Evolutionary conservation across 2,113 vertebrate genomes (phyloP).

Genomic region (Camelus dromedarius): DNA sequence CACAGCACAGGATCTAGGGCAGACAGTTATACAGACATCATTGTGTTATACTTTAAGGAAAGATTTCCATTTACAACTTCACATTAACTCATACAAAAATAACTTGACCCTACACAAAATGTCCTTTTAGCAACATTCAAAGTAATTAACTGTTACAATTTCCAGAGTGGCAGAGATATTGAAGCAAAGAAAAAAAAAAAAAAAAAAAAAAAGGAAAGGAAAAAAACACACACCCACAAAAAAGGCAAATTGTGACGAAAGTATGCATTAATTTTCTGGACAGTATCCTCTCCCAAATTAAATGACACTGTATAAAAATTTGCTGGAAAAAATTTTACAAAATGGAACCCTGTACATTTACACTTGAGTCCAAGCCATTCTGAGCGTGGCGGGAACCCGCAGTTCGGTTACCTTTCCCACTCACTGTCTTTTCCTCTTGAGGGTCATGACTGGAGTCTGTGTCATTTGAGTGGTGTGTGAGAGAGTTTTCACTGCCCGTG

Average conservation of each 20-base stretch:
- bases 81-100: slow-evolving; percentile 95
- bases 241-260: slow-evolving; percentile 90
- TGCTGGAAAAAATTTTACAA: slow-evolving; percentile 90
- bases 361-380: slow-evolving; percentile 97
- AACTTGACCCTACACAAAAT: slow-evolving; percentile 93
- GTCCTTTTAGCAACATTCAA: slow-evolving; percentile 93
- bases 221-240: slow-evolving; percentile 83
- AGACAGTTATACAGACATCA: slow-evolving; percentile 92
- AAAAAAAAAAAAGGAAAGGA: neutral
- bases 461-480: slow-evolving; percentile 99
- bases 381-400: slow-evolving; percentile 95
- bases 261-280: slow-evolving; percentile 90
- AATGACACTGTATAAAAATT: slow-evolving; percentile 93
- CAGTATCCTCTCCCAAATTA: slow-evolving; percentile 91
- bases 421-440: slow-evolving; percentile 96
- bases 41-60: slow-evolving; percentile 90
- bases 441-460: slow-evolving; percentile 99
- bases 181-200: slow-evolving; percentile 86
- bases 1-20: slow-evolving; percentile 91
- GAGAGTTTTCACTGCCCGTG: slow-evolving; percentile 98
- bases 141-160: slow-evolving; percentile 92
- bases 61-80: slow-evolving; percentile 91
- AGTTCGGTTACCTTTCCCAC: slow-evolving; percentile 98
- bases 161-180: slow-evolving; percentile 93
- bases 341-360: slow-evolving; percentile 92